phyloP scores from a whole-genome alignment of 2,888 invertebrate species.

The Ichneumon xanthorius region DNA sequence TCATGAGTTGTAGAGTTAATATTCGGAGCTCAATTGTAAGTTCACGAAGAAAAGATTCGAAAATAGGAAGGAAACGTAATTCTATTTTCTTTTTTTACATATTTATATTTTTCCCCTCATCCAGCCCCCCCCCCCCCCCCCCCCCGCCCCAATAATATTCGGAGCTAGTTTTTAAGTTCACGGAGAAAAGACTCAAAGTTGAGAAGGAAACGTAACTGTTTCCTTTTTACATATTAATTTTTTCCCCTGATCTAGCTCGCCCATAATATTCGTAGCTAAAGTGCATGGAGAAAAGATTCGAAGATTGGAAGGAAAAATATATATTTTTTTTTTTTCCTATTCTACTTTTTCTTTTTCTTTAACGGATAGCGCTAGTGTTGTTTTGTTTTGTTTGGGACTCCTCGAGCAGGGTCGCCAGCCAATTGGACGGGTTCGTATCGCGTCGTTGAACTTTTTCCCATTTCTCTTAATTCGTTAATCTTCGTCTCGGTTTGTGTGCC shows the following conservation, averaged over 20 bases:
- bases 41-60: no score
- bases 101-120: no score
- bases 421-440: constrained; percentile 31
- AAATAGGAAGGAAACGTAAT: no score
- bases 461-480: constrained; percentile 61
- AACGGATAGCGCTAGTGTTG: no score
- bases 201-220: no score
- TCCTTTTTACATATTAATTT: neutral
- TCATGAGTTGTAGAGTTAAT: no score
- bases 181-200: no score
- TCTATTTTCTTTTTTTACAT: no score
- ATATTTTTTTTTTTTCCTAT: neutral
- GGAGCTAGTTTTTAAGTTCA: no score
- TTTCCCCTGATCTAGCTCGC: neutral
- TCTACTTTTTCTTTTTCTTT: neutral
- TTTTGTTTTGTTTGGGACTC: neutral
- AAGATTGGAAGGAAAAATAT: neutral
- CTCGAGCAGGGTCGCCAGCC: constrained; percentile 15
- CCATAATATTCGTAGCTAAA: neutral
- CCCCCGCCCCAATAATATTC: no score
- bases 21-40: no score
- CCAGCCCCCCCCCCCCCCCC: no score
- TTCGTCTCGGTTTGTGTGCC: constrained; percentile 17
- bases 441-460: constrained; percentile 49
- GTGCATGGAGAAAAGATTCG: constrained; percentile 1